Evolutionary conservation across 1,140 invertebrate species (phyloP).

Genomic region (Procambarus virginalis): DNA sequence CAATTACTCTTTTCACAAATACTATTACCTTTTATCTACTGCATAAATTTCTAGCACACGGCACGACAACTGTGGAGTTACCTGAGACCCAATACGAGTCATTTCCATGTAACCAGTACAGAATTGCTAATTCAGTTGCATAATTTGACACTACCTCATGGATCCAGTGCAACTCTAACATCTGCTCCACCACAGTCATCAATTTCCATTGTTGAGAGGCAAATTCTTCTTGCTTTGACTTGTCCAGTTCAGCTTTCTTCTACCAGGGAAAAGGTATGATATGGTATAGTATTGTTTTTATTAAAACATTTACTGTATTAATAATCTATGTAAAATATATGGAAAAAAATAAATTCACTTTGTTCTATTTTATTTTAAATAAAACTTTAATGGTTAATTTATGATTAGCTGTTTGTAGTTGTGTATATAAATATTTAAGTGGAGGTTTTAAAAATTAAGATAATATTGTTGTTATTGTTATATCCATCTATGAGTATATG

Average conservation of each 20-base stretch:
- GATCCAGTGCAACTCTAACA: conserved; percentile 36
- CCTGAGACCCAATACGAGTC: conserved; percentile 30
- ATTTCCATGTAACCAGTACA: conserved; percentile 59
- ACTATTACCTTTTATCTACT: too few relatives aligned
- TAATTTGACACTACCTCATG: conserved; percentile 43
- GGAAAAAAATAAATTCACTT: too few relatives aligned
- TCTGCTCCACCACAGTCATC: conserved; percentile 48
- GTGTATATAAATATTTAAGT: too few relatives aligned
- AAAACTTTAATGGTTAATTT: too few relatives aligned
- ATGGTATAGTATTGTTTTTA: neutral
- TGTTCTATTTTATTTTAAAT: too few relatives aligned
- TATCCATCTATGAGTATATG: too few relatives aligned
- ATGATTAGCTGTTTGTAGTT: too few relatives aligned
- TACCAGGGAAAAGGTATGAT: conserved; percentile 7
- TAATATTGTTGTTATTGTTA: too few relatives aligned
- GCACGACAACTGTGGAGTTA: conserved; percentile 61
- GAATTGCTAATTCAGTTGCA: conserved; percentile 68
- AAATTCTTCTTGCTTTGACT: conserved; percentile 46
- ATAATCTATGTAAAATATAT: too few relatives aligned
- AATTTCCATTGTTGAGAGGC: conserved; percentile 52
- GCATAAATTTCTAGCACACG: conserved; percentile 56
- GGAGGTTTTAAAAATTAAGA: too few relatives aligned
- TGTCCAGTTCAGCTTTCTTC: neutral
- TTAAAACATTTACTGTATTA: neutral
- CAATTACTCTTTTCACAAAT: too few relatives aligned